A percentile compares a stretch with the other conserved stretches of the same genome.
These are phyloP conservation scores for Coleophora flavipennella DNA, from an alignment of 2,888 invertebrate species.

Conservation along the genomic window DNA sequence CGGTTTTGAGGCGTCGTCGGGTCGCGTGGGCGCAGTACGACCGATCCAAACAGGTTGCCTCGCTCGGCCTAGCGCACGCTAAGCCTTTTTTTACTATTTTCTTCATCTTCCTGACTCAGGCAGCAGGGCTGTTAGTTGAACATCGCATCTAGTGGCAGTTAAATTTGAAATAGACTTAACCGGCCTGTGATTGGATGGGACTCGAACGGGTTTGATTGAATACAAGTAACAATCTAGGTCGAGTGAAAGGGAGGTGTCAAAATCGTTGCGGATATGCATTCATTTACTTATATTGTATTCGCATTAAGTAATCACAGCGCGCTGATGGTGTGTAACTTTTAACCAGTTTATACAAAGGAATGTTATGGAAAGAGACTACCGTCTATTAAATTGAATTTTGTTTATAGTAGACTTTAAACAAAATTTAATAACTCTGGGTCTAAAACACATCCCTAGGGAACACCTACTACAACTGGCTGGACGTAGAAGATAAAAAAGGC, in stretches of 20 bases:
- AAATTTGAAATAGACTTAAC: conserved; percentile 7
- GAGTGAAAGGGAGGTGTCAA: conserved; percentile 68
- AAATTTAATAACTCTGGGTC: no score
- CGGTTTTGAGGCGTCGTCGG: no score
- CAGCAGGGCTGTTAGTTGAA: no score
- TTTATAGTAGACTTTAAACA: no score
- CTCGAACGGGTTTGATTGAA: conserved; percentile 50
- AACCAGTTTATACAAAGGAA: no score
- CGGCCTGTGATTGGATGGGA: conserved; percentile 42
- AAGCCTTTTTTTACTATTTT: conserved; percentile 44
- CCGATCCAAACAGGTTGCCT: conserved; percentile 63
- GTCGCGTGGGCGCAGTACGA: conserved; percentile 39
- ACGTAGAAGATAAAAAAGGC: conserved; percentile 49
- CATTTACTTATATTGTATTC: no score
- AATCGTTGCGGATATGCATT: conserved; percentile 34
- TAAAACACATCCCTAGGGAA: no score
- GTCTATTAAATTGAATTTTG: no score
- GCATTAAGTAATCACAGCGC: no score
- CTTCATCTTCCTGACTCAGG: conserved; percentile 17
- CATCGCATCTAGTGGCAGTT: no score
- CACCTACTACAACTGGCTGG: conserved; percentile 31
- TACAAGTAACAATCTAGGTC: conserved; percentile 54
- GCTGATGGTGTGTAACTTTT: no score
- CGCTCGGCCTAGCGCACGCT: conserved; percentile 46
- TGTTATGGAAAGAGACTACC: no score